phyloP scores from a whole-genome alignment of 2,888 invertebrate species.

The Lathronympha strigana region DNA sequence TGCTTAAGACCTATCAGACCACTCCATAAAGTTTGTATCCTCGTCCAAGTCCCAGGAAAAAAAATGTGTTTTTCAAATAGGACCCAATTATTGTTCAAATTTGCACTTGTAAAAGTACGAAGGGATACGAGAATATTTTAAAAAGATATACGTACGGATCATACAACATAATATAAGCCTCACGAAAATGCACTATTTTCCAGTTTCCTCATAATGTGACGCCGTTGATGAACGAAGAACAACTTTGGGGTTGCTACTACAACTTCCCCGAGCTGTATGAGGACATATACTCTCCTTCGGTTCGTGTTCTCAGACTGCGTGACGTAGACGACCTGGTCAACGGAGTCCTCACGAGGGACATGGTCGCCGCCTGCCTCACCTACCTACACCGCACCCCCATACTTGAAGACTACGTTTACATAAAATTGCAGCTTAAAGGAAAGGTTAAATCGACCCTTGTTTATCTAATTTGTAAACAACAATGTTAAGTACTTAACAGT shows the following conservation, averaged over 20 bases:
- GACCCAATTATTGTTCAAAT: too few relatives aligned
- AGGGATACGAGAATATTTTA: too few relatives aligned
- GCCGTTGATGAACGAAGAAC: slow-evolving; percentile 68
- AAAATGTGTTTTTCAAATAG: too few relatives aligned
- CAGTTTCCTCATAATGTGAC: slow-evolving; percentile 69
- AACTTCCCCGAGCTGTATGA: slow-evolving; percentile 70
- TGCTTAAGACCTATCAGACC: neutral
- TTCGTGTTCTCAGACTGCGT: slow-evolving; percentile 56
- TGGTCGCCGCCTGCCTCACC: slow-evolving; percentile 79
- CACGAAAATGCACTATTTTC: slow-evolving; percentile 43
- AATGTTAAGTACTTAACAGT: too few relatives aligned
- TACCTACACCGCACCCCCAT: slow-evolving; percentile 83
- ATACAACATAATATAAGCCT: too few relatives aligned
- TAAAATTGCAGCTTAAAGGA: slow-evolving; percentile 79
- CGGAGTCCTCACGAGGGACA: slow-evolving; percentile 80
- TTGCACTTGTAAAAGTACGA: too few relatives aligned
- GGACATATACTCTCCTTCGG: slow-evolving; percentile 67
- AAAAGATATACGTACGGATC: too few relatives aligned
- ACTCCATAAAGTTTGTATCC: too few relatives aligned
- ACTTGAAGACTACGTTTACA: slow-evolving; percentile 78
- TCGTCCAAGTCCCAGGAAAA: too few relatives aligned
- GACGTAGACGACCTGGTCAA: slow-evolving; percentile 65
- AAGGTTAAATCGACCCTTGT: slow-evolving; percentile 58
- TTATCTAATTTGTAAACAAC: neutral
- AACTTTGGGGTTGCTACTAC: slow-evolving; percentile 76